Percentiles rank a stretch among this genome's conserved stretches.
Evolutionary conservation across 2,797 vertebrate species (phyloP).

Genomic region (Erethizon dorsatum): DNA sequence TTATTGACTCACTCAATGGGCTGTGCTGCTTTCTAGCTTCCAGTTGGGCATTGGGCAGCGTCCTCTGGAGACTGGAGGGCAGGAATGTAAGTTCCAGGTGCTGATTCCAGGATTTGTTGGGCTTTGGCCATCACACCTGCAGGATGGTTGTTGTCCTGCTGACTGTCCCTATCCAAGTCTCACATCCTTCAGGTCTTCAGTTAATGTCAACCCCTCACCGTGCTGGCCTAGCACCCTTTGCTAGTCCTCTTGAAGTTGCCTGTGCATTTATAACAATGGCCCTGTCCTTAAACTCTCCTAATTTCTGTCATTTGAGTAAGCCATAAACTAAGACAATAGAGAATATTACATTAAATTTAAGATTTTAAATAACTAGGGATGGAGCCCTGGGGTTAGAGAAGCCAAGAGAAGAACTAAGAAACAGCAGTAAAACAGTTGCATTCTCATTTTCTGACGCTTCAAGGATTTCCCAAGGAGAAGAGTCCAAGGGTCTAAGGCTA

Average conservation of each 20-base stretch:
- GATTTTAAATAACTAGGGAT: background rate
- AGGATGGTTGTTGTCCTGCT: background rate
- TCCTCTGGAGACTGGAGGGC: background rate
- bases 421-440: background rate
- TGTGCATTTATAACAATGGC: background rate
- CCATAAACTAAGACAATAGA: background rate
- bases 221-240: too few species aligned
- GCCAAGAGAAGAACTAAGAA: background rate
- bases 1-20: background rate
- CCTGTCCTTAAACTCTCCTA: background rate
- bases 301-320: background rate
- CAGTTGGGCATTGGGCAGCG: background rate
- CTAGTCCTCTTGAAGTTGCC: background rate
- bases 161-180: background rate
- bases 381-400: background rate
- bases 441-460: background rate
- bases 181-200: too few species aligned
- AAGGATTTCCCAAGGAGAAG: background rate
- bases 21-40: background rate
- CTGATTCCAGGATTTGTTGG: background rate
- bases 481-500: background rate
- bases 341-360: background rate
- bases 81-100: background rate
- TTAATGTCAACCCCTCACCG: background rate
- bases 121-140: background rate